phyloP scores from a whole-genome alignment of 2,797 vertebrate species.

The Mus spretus region DNA sequence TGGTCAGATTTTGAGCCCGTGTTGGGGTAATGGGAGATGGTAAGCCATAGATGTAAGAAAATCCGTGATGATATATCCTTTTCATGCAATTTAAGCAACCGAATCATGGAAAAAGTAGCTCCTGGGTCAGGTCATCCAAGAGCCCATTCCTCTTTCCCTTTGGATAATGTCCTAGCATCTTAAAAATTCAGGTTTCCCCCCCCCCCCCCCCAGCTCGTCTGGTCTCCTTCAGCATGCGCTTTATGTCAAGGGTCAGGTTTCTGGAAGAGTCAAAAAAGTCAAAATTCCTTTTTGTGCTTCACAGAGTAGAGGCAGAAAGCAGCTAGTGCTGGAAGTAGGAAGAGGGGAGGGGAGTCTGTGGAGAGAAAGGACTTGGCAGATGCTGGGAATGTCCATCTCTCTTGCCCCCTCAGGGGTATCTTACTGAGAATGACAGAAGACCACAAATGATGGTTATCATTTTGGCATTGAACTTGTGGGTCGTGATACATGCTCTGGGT shows the following conservation, averaged over 20 bases:
- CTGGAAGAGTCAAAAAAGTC: not conserved
- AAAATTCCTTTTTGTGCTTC: not conserved
- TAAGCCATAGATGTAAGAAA: not conserved
- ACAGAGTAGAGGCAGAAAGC: not conserved
- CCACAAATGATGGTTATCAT: not conserved
- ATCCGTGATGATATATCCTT: not conserved
- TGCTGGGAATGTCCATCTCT: too few species aligned
- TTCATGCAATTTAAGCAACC: not conserved
- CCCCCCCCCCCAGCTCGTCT: too few species aligned
- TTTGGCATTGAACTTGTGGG: not conserved
- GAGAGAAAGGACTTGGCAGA: not conserved
- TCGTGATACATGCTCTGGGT: too few species aligned
- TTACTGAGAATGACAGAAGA: not conserved
- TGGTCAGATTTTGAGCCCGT: not conserved
- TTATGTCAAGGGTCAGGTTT: not conserved
- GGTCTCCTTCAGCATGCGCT: not conserved
- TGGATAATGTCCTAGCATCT: not conserved
- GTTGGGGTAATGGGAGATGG: not conserved
- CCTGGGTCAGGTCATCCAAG: not conserved
- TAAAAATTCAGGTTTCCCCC: not conserved
- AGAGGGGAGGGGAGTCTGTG: too few species aligned
- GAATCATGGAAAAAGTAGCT: not conserved
- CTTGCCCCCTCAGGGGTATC: not conserved
- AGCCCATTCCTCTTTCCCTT: not conserved
- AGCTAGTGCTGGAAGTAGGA: too few species aligned